Evolutionary conservation across 2,888 invertebrate genomes (phyloP).

Genomic region (Tipula lateralis): DNA sequence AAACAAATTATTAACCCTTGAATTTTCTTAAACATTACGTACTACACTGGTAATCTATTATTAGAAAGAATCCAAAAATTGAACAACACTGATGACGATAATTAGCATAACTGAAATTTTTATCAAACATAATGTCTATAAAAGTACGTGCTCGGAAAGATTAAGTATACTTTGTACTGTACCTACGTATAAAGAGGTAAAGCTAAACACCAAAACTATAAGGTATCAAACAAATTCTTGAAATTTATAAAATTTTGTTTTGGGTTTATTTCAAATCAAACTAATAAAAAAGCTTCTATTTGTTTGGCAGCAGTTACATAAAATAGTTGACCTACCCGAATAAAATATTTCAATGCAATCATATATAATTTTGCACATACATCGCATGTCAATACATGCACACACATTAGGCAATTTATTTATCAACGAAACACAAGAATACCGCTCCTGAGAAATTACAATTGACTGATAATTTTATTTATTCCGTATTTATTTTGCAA

Average conservation of each 20-base stretch:
- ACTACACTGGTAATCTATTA: neutral
- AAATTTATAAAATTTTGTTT: neutral
- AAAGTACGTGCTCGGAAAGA: neutral
- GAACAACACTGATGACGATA: neutral
- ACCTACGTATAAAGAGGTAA: neutral
- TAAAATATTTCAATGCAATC: neutral
- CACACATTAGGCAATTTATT: neutral
- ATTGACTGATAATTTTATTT: neutral
- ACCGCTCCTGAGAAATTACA: neutral
- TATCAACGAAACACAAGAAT: neutral
- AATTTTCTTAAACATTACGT: no score
- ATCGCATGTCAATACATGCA: neutral
- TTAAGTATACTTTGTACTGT: neutral
- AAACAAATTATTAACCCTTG: no score
- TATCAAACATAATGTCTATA: neutral
- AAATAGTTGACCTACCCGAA: neutral
- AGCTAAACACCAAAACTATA: neutral
- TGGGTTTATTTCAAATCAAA: neutral
- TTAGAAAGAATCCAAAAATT: neutral
- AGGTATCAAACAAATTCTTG: neutral
- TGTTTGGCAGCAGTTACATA: neutral
- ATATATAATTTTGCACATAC: neutral
- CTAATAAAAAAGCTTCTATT: neutral
- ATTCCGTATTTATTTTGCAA: conserved; percentile 12
- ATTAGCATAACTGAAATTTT: neutral